Base-by-base conservation (phyloP, 2,888 invertebrate species). In the Omphaloscelis lunosa region DNA sequence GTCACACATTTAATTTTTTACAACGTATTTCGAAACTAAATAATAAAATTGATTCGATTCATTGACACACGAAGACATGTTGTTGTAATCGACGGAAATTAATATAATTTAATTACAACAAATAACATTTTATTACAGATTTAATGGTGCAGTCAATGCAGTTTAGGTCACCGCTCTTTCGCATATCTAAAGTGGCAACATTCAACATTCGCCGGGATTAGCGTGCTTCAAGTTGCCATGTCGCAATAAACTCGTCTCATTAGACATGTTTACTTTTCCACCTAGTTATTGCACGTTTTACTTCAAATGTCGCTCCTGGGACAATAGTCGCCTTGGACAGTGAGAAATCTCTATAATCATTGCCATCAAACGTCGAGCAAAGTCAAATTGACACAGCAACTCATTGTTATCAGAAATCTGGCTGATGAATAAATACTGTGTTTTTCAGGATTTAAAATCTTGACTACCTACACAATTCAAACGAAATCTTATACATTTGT, bases 211-310 rank as follows among this genome's bases (percentile, higher is more conserved):
- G 58, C 58, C 81, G 70, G 86, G 80, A 88, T 86, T 79, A 68
- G 86, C 81, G 79, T 82, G 80, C 78, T 86, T 81, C 51, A 53
- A 79, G 80, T 67, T 65, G 58, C 75, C 34, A 73, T 88, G 76
- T 90, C 79, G 91, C 88, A 90, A 88, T 74, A 62, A n/a, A 85
- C 72, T 79, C 84, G 85, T 79, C 88, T 88, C 89, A 89, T 91
- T 89, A 89, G 69, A 56, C 80, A 71, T 86, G 83, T 89, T 88
- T 86, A 85, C 87, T 82, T 73, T 78, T 80, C 78, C 75, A 67
- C 78, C 83, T 78, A 82, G 70, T 80, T 79, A 76, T 77, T 80
- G 76, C 84, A 83, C 51, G 80, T 79, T 81, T 74, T 70, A 70
- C 72, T 82, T 53, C 59, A 79, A 86, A 63, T 83, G 76, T 75